phyloP scores from a whole-genome alignment of 2,113 vertebrate species.

The Chaetops frenatus region DNA sequence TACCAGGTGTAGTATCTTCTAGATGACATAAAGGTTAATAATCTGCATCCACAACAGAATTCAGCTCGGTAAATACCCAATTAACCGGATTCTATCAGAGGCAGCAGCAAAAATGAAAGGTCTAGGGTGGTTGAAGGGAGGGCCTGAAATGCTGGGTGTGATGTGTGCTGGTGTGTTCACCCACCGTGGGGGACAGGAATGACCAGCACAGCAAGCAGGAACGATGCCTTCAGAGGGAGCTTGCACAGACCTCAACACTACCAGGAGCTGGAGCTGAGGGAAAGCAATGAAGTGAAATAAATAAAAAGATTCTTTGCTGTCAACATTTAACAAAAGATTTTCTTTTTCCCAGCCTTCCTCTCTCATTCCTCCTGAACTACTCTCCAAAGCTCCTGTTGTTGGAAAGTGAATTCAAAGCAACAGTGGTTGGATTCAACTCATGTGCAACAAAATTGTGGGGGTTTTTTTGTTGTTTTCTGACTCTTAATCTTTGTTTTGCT shows the following conservation, averaged over 20 bases:
- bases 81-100: background rate
- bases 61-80: conserved; percentile 8
- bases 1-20: conserved; percentile 37
- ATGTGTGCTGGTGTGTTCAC: background rate
- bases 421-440: background rate
- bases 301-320: background rate
- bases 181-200: background rate
- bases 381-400: background rate
- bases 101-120: background rate
- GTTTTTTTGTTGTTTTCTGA: background rate
- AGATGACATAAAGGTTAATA: conserved; percentile 58
- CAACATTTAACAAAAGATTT: background rate
- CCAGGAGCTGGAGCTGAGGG: background rate
- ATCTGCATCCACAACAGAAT: conserved; percentile 32
- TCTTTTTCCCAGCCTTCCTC: background rate
- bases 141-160: background rate
- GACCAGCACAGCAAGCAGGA: background rate
- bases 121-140: background rate
- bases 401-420: background rate
- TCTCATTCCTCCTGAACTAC: background rate
- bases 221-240: background rate
- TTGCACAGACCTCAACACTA: background rate
- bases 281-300: background rate
- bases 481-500: background rate
- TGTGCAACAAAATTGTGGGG: background rate